These are phyloP conservation scores for Halcyon malimbica DNA, from an alignment of 2,113 vertebrate species.

Conservation along the genomic window DNA sequence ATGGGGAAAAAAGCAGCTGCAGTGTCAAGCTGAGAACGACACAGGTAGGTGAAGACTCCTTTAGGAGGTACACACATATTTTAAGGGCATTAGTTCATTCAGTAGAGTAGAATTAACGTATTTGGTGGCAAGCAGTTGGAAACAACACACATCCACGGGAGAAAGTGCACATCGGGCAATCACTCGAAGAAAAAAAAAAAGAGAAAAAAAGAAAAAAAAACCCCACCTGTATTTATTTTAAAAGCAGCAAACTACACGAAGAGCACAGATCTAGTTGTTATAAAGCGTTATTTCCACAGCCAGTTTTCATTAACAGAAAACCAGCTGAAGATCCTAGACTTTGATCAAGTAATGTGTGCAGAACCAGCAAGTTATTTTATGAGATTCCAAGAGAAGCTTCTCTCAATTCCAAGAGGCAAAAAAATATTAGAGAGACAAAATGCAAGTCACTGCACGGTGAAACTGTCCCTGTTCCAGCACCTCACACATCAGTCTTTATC, in stretches of 20 bases:
- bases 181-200: neutral
- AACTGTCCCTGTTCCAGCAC: neutral
- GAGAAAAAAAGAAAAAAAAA: neutral
- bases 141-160: neutral
- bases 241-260: neutral
- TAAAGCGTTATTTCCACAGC: neutral
- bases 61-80: neutral
- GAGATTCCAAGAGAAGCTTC: conserved; percentile 3
- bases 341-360: neutral
- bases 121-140: neutral
- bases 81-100: neutral
- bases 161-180: neutral
- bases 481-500: neutral
- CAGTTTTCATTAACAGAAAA: conserved; percentile 28
- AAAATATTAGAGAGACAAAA: neutral
- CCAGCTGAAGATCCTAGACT: neutral
- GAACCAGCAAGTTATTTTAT: neutral
- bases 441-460: neutral
- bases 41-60: neutral
- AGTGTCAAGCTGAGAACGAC: neutral
- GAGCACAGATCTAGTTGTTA: neutral
- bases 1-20: neutral
- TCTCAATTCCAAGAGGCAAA: neutral
- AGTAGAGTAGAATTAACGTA: neutral
- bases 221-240: neutral